Evolutionary conservation across 2,797 vertebrate genomes (phyloP), one percentile per base, ranked within the genome.

Genomic region (Hydrolagus colliei): DNA sequence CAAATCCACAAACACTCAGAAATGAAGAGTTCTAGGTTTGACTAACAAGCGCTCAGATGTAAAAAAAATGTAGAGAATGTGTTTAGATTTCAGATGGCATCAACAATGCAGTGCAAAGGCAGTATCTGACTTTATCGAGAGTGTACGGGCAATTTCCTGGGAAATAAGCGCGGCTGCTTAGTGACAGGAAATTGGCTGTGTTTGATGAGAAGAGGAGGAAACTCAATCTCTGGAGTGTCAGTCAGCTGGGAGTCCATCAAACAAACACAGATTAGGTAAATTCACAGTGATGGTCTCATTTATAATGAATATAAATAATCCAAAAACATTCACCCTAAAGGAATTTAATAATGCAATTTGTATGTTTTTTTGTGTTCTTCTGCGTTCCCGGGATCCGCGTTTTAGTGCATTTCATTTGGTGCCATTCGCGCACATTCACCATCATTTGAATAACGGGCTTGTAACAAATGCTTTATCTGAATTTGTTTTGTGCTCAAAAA

Each of bases 391-490:
- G 32, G 27, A 27, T 27, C 63, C 35, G 32, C 79, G 11, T 16
- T 84, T 41, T 32, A 68, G 16, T 6, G 18, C 12, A 68, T 20
- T 71, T 80, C 12, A 59, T 61, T 84, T 71, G 16, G 65, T 84
- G 79, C 32, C 93, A 91, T 95, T 93, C 90, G 90, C 91, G 95
- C 93, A 27, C 27, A 27, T 27, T 27, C 27, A 92, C 93, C 93
- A 95, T 96, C 94, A 95, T 94, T 94, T 92, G 92, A 92, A 93
- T 96, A 96, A 97, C 97, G 95, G 96, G 93, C 93, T 93, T 91
- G 92, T 95, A 95, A 96, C 96, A 94, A 93, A 95, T 96, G 95
- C 95, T 96, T 96, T 95, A 96, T 96, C 96, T 96, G 96, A 96
- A 95, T 89, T 88, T 92, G 9, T 68, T 52, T 68, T 68, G 41